A percentile compares a stretch with the other conserved stretches of the same genome.
Evolutionary conservation across 2,797 vertebrate species (phyloP).

Genomic region (Acridotheres tristis): DNA sequence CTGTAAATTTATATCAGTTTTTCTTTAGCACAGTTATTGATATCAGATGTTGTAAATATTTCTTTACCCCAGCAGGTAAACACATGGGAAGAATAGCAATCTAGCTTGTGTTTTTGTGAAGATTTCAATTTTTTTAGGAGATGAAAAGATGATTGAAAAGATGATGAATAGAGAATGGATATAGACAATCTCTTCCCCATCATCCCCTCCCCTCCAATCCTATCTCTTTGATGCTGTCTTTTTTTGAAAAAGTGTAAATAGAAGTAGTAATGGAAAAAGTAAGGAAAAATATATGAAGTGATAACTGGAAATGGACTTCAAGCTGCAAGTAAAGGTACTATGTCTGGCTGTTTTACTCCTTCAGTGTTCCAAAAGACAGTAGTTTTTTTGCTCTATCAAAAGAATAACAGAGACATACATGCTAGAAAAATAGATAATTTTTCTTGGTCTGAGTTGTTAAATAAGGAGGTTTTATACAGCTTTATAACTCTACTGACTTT

Average conservation of each 20-base stretch:
- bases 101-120: background rate
- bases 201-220: fast-evolving
- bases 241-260: background rate
- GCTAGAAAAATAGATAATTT: background rate
- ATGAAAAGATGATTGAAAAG: background rate
- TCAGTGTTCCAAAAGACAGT: background rate
- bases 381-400: background rate
- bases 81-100: background rate
- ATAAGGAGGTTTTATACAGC: background rate
- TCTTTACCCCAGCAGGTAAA: background rate
- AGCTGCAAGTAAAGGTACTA: background rate
- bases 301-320: background rate
- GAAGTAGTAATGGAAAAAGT: background rate
- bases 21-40: background rate
- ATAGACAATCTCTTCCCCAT: background rate
- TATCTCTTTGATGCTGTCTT: background rate
- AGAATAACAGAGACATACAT: background rate
- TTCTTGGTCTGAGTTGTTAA: background rate
- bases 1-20: background rate
- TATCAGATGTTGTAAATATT: background rate
- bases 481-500: background rate
- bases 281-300: background rate
- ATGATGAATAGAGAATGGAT: background rate
- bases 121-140: background rate
- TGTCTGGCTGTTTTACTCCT: background rate